These are phyloP conservation scores for Magallana ariakensis DNA, from an alignment of 1,140 invertebrate species.

Conservation along the genomic window DNA sequence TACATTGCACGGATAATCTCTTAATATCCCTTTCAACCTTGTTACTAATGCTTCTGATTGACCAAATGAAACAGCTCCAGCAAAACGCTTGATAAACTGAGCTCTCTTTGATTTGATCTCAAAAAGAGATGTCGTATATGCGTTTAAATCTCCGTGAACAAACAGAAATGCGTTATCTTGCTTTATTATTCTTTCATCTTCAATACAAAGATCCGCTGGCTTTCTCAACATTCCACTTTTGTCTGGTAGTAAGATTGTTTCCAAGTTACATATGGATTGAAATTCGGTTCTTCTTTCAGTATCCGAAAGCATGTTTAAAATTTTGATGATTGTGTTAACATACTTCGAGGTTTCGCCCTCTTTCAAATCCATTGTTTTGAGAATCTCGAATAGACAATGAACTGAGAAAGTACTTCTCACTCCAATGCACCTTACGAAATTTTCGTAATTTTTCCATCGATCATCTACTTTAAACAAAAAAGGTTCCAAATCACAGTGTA, in stretches of 20 bases:
- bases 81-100: constrained; percentile 44
- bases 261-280: constrained; percentile 3
- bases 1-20: constrained; percentile 71
- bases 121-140: constrained; percentile 53
- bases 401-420: not conserved
- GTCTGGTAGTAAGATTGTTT: constrained; percentile 57
- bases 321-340: not conserved
- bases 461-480: constrained; percentile 2
- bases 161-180: constrained; percentile 58
- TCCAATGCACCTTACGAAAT: not conserved
- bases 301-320: constrained; percentile 23
- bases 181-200: constrained; percentile 58
- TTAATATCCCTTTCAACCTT: constrained; percentile 72
- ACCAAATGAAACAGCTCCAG: constrained; percentile 66
- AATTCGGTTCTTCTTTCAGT: not conserved
- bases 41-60: constrained; percentile 73
- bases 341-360: not conserved
- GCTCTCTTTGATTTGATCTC: constrained; percentile 67
- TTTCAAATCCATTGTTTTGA: not conserved
- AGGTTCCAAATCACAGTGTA: not conserved
- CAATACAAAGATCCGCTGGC: constrained; percentile 60
- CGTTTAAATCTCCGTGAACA: constrained; percentile 60
- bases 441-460: not conserved
- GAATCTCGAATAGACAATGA: not conserved
- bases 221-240: constrained; percentile 50